Conservation (phyloP, 2,113 vertebrate species). For the Cygnus atratus region DNA sequence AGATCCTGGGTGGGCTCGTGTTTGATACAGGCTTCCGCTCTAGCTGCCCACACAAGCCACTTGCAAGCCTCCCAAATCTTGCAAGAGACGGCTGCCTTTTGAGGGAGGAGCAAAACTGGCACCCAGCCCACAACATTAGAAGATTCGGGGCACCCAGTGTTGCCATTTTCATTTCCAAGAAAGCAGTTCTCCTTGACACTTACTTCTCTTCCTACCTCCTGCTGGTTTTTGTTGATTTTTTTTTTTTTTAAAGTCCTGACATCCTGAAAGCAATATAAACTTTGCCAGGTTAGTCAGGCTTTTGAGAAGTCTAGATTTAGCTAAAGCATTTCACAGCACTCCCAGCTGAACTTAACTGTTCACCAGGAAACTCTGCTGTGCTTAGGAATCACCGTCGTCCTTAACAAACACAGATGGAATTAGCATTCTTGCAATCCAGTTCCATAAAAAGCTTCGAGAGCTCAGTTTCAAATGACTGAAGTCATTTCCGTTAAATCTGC, state of each 20-base stretch:
- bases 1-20: constrained; percentile 28
- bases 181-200: neutral
- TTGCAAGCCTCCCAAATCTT: neutral
- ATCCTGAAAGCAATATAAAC: constrained; percentile 37
- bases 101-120: constrained; percentile 31
- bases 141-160: constrained; percentile 31
- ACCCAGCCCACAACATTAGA: neutral
- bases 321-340: constrained; percentile 36
- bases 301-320: constrained; percentile 50
- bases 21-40: neutral
- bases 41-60: constrained; percentile 8
- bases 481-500: constrained; percentile 42
- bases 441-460: constrained; percentile 60
- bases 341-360: neutral
- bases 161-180: constrained; percentile 31
- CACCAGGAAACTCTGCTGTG: constrained; percentile 45
- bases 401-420: constrained; percentile 56
- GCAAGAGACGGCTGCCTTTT: neutral
- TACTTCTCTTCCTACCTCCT: constrained; percentile 49
- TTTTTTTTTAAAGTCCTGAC: constrained; percentile 7
- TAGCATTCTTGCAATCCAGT: constrained; percentile 51
- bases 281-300: constrained; percentile 60
- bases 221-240: neutral
- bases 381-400: constrained; percentile 40
- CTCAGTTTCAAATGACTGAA: constrained; percentile 52